Base-by-base conservation (phyloP, 2,888 invertebrate species). In the Cactoblastis cactorum region DNA sequence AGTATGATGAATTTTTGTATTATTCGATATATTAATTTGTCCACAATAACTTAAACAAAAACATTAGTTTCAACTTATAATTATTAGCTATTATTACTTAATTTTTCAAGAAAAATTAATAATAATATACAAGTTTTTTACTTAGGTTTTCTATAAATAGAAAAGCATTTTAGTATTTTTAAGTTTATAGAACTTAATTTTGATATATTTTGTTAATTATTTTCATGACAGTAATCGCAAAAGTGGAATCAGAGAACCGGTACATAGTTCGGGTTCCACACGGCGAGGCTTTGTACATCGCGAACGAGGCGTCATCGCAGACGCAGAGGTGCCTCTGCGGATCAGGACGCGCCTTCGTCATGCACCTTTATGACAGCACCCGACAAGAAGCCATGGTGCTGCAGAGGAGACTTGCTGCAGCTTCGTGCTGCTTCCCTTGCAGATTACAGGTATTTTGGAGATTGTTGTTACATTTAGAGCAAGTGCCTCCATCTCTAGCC, bases 291-390 rank as follows among this genome's bases (percentile, higher is more conserved):
- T 77, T 95, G n/a, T 95, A 93, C 75, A 91, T 94, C 37, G 95
- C 94, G 9, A 92, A 91, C 33, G 95, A 95, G 71, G 89, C 85
- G 2, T 94, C 95, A 0, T 88, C 85, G 1, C 75, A 89, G 0
- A 91, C 89, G 4, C 91, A 93, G 68, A 83, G 96, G 47, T 91
- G 93, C 54, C 85, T 94, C 45, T 95, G 95, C 74, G 96, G 96
- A 3, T 91, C 93, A 0, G 90, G 92, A 0, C 90, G 97, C 17
- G 92, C 94, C 0, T 96, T 96, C 77, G 90, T 91, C 55, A 93
- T 98, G 91, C 94, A 93, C 65, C 83, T 98, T 0, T 92, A 95
- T 55, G 97, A 98, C 78, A 94, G 93, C 73, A 93, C 93, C n/a
- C 92, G 95, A 56, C 95, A 95, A 68, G 96, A 96, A 75, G 95